Evolutionary conservation across 2,797 vertebrate species (phyloP), one percentile per base, ranked within the genome.

Genomic region (Oreonectes daqikongensis): DNA sequence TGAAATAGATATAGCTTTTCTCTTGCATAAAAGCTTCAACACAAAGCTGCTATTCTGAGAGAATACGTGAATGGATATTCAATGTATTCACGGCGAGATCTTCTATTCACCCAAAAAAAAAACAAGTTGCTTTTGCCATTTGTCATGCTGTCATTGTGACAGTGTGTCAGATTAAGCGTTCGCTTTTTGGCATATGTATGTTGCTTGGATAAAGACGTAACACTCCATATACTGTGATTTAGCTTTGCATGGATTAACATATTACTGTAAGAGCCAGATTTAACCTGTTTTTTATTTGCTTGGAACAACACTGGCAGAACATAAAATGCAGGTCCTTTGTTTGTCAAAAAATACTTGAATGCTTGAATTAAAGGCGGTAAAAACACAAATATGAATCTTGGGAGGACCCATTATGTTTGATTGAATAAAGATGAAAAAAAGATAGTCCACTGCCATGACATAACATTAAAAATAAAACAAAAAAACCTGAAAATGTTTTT

Each of bases 1-100:
- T 80, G 80, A 87, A 86, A 87, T n/a, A 81, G 67, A 87, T 69
- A 79, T 77, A 40, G 75, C 60, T 63, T 81, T 70, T 59, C 52
- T 68, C 64, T 81, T 44, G 60, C 60, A 78, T 80, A 73, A 79
- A 78, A 80, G 22, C 44, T 55, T 64, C 67, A 68, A 78, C 42
- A 81, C 70, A 60, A 75, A 57, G 38, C 30, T 61, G 81, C 63
- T 60, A 52, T 63, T 48, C 80, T 77, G 63, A 68, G 63, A 78
- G 79, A 82, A 84, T 26, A 44, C 40, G 63, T 69, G 32, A 79
- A 82, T 64, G 18, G 72, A 84, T 42, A 42, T 85, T 90, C 83
- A 3, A 42, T 42, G 40, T 12, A 64, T 69, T 69, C 63, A 48
- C 20, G 57, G 69, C 1, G 9, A 75, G 46, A 60, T 46, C 42